Evolutionary conservation across 2,797 vertebrate genomes (phyloP).

Genomic region (Aselliscus stoliczkanus): DNA sequence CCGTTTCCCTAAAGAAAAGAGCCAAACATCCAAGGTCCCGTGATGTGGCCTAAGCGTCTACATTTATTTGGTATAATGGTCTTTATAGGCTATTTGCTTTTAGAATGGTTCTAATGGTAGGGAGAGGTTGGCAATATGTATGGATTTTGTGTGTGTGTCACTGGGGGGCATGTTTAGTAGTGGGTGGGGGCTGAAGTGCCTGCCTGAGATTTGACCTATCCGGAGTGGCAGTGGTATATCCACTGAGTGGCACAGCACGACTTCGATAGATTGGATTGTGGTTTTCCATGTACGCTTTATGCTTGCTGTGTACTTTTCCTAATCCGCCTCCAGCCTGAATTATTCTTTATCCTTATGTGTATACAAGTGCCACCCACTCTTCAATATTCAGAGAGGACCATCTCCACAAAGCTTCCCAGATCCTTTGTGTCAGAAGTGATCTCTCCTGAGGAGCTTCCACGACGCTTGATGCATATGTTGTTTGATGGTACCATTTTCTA

Average conservation of each 20-base stretch:
- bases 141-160: not conserved
- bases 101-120: not conserved
- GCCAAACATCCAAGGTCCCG: not conserved
- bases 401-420: not conserved
- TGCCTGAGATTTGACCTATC: not conserved
- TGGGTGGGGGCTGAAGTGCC: not conserved
- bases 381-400: not conserved
- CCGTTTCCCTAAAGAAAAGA: not conserved
- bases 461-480: not conserved
- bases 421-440: not conserved
- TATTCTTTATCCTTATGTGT: not conserved
- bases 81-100: not conserved
- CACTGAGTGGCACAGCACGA: not conserved
- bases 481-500: not conserved
- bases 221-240: not conserved
- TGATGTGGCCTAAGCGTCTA: not conserved
- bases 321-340: not conserved
- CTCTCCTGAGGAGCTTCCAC: not conserved
- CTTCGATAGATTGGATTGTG: not conserved
- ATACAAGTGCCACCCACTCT: not conserved
- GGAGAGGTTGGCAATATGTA: not conserved
- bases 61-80: not conserved
- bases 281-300: not conserved
- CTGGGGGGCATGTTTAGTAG: not conserved
- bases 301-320: not conserved